Evolutionary conservation across 1,140 invertebrate genomes (phyloP).

Genomic region (Pantala flavescens): DNA sequence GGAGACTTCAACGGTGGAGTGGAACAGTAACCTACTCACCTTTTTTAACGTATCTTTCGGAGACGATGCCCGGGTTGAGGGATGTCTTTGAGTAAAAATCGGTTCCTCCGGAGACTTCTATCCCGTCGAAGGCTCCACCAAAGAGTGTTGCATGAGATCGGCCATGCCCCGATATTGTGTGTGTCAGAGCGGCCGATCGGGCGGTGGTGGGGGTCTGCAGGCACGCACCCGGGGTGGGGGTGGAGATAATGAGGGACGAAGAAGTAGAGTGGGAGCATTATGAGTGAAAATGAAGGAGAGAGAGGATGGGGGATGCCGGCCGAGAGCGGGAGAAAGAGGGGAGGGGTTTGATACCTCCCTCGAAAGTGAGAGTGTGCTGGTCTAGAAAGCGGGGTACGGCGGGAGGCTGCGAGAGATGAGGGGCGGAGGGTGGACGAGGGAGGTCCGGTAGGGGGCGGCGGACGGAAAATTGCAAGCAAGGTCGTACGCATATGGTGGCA

Average conservation of each 20-base stretch:
- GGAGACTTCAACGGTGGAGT: neutral
- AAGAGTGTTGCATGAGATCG: neutral
- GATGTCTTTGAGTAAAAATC: neutral
- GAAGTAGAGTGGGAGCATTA: neutral
- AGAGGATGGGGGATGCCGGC: neutral
- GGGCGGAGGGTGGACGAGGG: neutral
- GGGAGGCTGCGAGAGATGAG: neutral
- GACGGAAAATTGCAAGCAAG: neutral
- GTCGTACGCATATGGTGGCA: neutral
- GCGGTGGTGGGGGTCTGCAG: neutral
- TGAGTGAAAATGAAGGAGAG: neutral
- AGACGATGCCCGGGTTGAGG: constrained; percentile 1
- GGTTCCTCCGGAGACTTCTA: neutral
- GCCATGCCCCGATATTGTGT: constrained; percentile 5
- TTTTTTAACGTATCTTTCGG: neutral
- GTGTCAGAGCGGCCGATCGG: neutral
- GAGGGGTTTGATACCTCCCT: too few relatives aligned
- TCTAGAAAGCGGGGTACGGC: neutral
- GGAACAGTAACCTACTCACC: neutral
- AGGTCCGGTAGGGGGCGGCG: neutral
- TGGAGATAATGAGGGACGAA: neutral
- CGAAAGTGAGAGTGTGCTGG: too few relatives aligned
- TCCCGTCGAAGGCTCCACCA: neutral
- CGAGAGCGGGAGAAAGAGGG: too few relatives aligned
- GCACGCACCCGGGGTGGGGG: neutral